Conservation (phyloP, 2,113 vertebrate genomes). For the Elachura formosa region DNA sequence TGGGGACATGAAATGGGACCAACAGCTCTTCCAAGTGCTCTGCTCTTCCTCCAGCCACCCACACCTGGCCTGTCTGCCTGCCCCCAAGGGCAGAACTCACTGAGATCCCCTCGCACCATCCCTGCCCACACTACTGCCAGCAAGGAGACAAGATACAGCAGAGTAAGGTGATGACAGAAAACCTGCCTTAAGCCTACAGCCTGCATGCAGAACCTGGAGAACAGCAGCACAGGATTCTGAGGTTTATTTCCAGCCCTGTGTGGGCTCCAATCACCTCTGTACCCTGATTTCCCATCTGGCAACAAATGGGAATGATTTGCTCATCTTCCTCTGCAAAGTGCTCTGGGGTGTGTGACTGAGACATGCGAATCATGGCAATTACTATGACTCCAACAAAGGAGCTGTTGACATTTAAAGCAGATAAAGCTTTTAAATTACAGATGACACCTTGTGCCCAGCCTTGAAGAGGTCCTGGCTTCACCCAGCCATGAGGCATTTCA, state of each 20-base stretch:
- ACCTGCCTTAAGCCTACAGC: background rate
- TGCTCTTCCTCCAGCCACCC: background rate
- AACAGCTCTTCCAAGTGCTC: background rate
- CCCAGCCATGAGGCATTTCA: background rate
- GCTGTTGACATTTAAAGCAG: conserved; percentile 27
- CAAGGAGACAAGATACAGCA: background rate
- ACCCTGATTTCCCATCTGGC: background rate
- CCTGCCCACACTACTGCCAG: background rate
- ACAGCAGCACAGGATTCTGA: background rate
- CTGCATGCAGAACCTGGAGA: background rate
- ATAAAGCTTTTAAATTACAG: conserved; percentile 6
- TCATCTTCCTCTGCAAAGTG: background rate
- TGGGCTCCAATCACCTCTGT: background rate
- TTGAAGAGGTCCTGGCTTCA: background rate
- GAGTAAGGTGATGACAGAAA: accelerated
- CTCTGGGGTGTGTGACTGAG: background rate
- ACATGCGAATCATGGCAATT: conserved; percentile 13
- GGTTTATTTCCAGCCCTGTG: background rate
- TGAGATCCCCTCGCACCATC: background rate
- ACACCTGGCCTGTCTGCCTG: background rate
- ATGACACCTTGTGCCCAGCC: background rate
- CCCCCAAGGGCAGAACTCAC: background rate
- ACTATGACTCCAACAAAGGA: conserved; percentile 24
- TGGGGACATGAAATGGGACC: background rate
- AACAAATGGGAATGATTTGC: background rate